Percentiles rank a stretch among this genome's conserved stretches.
These are phyloP conservation scores for Slavum lentiscoides DNA, from an alignment of 2,888 invertebrate genomes.

Conservation along the genomic window DNA sequence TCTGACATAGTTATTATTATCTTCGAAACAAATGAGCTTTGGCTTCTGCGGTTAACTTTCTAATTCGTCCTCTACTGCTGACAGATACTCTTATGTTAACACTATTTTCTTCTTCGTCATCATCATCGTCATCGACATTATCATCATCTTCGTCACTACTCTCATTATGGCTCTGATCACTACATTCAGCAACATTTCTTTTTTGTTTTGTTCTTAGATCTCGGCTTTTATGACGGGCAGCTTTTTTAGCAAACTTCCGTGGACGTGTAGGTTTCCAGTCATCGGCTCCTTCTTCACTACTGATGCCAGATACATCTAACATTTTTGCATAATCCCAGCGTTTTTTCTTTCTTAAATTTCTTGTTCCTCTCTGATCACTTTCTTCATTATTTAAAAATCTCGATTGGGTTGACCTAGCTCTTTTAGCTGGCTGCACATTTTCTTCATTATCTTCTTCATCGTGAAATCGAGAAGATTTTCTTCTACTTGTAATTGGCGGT, in stretches of 20 bases:
- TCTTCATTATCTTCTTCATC: slow-evolving; percentile 33
- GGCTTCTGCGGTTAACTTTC: slow-evolving; percentile 80
- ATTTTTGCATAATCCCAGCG: slow-evolving; percentile 55
- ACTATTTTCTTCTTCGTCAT: slow-evolving; percentile 57
- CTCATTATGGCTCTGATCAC: slow-evolving; percentile 48
- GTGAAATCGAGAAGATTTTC: slow-evolving; percentile 9
- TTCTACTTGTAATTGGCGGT: slow-evolving; percentile 45
- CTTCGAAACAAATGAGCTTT: slow-evolving; percentile 63
- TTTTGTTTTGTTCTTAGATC: slow-evolving; percentile 51
- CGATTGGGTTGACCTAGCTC: not conserved
- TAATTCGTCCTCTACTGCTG: slow-evolving; percentile 81
- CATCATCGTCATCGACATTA: slow-evolving; percentile 56
- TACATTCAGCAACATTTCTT: slow-evolving; percentile 54
- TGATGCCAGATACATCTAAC: slow-evolving; percentile 52
- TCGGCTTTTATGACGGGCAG: slow-evolving; percentile 21
- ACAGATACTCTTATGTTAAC: slow-evolving; percentile 63
- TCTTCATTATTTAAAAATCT: slow-evolving; percentile 36
- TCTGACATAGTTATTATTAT: slow-evolving; percentile 12
- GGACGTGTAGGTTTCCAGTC: slow-evolving; percentile 27
- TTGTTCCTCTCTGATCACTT: slow-evolving; percentile 35
- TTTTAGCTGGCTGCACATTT: slow-evolving; percentile 2
- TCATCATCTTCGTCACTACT: slow-evolving; percentile 54
- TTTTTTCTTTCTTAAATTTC: slow-evolving; percentile 54
- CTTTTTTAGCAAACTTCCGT: slow-evolving; percentile 18
- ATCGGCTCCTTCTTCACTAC: slow-evolving; percentile 49